Base-by-base conservation (phyloP, 2,797 vertebrate species). In the Diglossa cyanea region DNA sequence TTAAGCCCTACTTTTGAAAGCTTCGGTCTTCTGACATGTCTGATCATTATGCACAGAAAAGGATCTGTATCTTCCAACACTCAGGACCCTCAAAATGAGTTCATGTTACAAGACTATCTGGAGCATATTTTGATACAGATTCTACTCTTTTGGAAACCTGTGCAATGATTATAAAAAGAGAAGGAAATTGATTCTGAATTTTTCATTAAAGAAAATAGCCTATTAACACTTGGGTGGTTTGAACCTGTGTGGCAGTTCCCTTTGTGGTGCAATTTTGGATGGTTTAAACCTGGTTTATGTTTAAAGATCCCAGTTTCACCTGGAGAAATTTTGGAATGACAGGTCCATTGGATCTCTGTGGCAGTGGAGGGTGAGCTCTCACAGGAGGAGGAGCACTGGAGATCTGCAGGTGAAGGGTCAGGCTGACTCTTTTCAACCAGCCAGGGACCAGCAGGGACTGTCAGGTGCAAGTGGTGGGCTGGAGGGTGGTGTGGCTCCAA, bases 311-410 rank as follows among this genome's bases (percentile, higher is more conserved):
- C 9, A 20, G 40, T 63, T 92, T 83, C 10, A 57, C 24, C 42
- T 37, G 40, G 33, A 54, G 17, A 12, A 18, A 19, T 83, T 92
- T 61, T 90, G 51, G 54, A 81, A n/a, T 0, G 2, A 26, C 0
- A 3, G 4, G 11, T 61, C 9, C 11, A 39, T 39, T 58, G 50
- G 26, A 57, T 18, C 11, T 21, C 30, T 50, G 14, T 58, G 60
- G 33, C 0, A 0, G 42, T 17, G 33, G 28, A 88, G 7, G 13
- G 17, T 23, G 37, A 93, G 6, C 2, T 54, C 35, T 42, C 42
- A 17, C 0, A 1, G 51, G 25, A 79, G 30, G 15, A 71, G 7
- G 10, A 87, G 30, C 2, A 0, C 17, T 37, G 35, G 9, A 11
- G 2, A 9, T 58, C 35, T 66, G 25, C 19, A 30, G 26, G 2